These are phyloP conservation scores for Suillia variegata DNA, from an alignment of 2,888 invertebrate genomes.

Conservation along the genomic window DNA sequence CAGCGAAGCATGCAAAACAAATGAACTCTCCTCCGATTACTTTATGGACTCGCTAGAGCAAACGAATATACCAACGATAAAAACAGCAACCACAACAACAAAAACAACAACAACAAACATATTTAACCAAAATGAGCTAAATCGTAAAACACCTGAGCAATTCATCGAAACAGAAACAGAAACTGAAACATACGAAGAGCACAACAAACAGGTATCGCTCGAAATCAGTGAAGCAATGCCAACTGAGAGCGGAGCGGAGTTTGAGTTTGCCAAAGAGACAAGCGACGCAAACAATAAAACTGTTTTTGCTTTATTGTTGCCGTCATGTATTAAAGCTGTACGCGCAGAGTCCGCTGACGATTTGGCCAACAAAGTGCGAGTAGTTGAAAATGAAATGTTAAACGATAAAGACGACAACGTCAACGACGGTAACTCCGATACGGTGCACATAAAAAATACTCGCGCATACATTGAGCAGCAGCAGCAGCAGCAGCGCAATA, in stretches of 20 bases:
- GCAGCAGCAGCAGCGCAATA: too few relatives aligned
- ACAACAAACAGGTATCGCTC: conserved; percentile 10
- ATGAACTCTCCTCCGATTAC: conserved; percentile 31
- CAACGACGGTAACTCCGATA: conserved; percentile 24
- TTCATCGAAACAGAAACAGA: not conserved
- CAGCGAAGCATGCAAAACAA: conserved; percentile 49
- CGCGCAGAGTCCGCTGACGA: conserved; percentile 35
- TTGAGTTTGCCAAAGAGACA: too few relatives aligned
- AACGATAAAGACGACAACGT: conserved; percentile 44
- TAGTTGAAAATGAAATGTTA: conserved; percentile 58
- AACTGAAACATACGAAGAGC: conserved; percentile 1
- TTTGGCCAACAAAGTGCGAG: conserved; percentile 31
- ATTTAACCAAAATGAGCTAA: conserved; percentile 16
- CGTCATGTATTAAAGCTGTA: conserved; percentile 35
- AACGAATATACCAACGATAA: conserved; percentile 4
- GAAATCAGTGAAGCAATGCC: conserved; percentile 2
- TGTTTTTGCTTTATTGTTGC: not conserved
- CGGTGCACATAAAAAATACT: conserved; percentile 22
- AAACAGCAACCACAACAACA: conserved; percentile 14
- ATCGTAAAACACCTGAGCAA: conserved; percentile 47
- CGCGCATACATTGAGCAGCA: not conserved
- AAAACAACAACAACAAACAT: conserved; percentile 9
- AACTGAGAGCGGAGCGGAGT: not conserved
- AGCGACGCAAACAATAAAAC: not conserved
- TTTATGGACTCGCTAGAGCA: conserved; percentile 37